Percentiles rank a stretch among this genome's conserved stretches.
Evolutionary conservation across 2,888 invertebrate genomes (phyloP).

Genomic region (Drosophila colorata): DNA sequence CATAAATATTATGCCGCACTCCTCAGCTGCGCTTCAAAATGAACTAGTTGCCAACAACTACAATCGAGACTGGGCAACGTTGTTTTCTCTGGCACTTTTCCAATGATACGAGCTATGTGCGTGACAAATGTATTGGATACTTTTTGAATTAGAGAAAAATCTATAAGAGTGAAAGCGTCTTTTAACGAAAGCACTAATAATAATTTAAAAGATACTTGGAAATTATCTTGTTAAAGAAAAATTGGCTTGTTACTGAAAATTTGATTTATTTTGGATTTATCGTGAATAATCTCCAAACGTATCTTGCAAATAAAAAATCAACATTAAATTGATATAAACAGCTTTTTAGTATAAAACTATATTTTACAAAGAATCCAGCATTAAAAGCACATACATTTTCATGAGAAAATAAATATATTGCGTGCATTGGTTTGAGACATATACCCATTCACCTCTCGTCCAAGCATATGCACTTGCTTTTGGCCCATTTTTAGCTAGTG

Average conservation of each 20-base stretch:
- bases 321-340: too few relatives aligned
- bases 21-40: slow-evolving; percentile 29
- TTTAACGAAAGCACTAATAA: not conserved
- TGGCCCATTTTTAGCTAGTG: not conserved
- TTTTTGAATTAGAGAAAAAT: too few relatives aligned
- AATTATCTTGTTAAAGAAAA: too few relatives aligned
- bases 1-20: slow-evolving; percentile 46
- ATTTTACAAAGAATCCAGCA: too few relatives aligned
- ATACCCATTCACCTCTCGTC: not conserved
- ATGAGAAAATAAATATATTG: not conserved
- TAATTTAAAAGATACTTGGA: not conserved
- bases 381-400: too few relatives aligned
- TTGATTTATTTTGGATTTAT: too few relatives aligned
- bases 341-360: too few relatives aligned
- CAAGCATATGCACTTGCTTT: not conserved
- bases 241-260: too few relatives aligned
- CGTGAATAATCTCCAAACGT: too few relatives aligned
- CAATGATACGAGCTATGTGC: slow-evolving; percentile 2
- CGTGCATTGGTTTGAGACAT: not conserved
- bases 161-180: not conserved
- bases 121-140: not conserved
- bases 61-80: slow-evolving; percentile 5
- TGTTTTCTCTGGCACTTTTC: slow-evolving; percentile 4
- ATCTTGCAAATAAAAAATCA: too few relatives aligned
- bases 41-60: slow-evolving; percentile 9